A percentile compares a stretch with the other conserved stretches of the same genome.
These are phyloP conservation scores for Pseudorasbora parva DNA, from an alignment of 2,113 vertebrate species.

Conservation along the genomic window DNA sequence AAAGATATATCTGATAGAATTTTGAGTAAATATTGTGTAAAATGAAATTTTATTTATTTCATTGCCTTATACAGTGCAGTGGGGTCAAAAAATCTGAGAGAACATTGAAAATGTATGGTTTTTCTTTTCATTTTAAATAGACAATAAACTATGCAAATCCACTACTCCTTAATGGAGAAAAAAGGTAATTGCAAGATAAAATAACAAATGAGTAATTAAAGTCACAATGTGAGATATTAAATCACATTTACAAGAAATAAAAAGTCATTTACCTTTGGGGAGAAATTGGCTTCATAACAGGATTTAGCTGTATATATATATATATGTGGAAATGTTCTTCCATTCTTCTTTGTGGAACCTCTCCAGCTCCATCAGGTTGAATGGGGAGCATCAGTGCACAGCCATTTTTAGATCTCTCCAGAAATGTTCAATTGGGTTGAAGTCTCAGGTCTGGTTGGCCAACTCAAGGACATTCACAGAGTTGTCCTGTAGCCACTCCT, in stretches of 20 bases:
- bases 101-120: not conserved
- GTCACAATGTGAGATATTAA: not conserved
- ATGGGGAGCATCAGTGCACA: too few relatives aligned
- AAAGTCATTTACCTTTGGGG: not conserved
- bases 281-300: not conserved
- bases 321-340: too few relatives aligned
- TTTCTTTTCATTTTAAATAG: not conserved
- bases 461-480: too few relatives aligned
- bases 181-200: not conserved
- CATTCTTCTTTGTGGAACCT: too few relatives aligned
- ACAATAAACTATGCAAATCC: slow-evolving; percentile 1
- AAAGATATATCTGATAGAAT: not conserved
- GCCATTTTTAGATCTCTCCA: too few relatives aligned
- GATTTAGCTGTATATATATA: not conserved
- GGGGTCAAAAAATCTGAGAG: too few relatives aligned
- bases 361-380: too few relatives aligned
- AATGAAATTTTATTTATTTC: not conserved
- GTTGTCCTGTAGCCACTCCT: too few relatives aligned
- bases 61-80: not conserved
- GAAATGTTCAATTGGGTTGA: too few relatives aligned
- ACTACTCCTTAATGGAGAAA: not conserved
- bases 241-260: not conserved
- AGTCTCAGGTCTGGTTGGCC: too few relatives aligned
- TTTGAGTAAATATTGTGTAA: not conserved
- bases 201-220: not conserved